These are phyloP conservation scores for Pachyramphus minor DNA, from an alignment of 2,113 vertebrate species.

Conservation along the genomic window DNA sequence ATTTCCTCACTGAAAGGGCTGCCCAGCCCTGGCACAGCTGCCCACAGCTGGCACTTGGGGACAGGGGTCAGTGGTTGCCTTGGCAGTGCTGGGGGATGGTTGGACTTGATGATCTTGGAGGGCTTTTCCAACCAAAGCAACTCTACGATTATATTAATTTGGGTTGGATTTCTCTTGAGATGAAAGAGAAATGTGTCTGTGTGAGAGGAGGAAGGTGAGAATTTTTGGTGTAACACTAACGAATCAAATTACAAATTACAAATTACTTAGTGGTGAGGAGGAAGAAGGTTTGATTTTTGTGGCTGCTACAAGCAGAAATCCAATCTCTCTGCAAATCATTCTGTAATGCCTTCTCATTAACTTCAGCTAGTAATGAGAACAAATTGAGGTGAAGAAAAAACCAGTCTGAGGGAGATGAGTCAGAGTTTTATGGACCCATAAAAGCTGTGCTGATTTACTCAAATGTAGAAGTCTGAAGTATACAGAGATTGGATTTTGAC, in stretches of 20 bases:
- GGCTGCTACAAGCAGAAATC: slow-evolving; percentile 39
- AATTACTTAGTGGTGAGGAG: background rate
- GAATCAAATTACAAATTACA: background rate
- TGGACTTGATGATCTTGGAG: background rate
- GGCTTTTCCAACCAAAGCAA: background rate
- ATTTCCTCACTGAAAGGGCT: background rate
- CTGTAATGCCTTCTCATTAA: slow-evolving; percentile 71
- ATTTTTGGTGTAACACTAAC: background rate
- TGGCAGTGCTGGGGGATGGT: background rate
- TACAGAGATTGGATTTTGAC: slow-evolving; percentile 74
- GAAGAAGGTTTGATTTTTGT: slow-evolving; percentile 20
- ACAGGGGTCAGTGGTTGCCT: background rate
- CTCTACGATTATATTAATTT: background rate
- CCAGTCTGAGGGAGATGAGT: slow-evolving; percentile 70
- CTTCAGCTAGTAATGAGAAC: slow-evolving; percentile 75
- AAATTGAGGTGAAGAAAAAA: slow-evolving; percentile 73
- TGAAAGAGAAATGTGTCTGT: background rate
- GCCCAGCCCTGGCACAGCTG: background rate
- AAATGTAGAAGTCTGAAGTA: slow-evolving; percentile 59
- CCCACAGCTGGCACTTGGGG: background rate
- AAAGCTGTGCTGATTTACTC: slow-evolving; percentile 75
- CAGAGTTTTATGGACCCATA: slow-evolving; percentile 76
- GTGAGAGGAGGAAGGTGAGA: background rate
- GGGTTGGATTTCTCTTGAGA: background rate
- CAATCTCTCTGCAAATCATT: slow-evolving; percentile 67